These are phyloP conservation scores for Herminia tarsipennalis DNA, from an alignment of 2,888 invertebrate genomes.

Conservation along the genomic window DNA sequence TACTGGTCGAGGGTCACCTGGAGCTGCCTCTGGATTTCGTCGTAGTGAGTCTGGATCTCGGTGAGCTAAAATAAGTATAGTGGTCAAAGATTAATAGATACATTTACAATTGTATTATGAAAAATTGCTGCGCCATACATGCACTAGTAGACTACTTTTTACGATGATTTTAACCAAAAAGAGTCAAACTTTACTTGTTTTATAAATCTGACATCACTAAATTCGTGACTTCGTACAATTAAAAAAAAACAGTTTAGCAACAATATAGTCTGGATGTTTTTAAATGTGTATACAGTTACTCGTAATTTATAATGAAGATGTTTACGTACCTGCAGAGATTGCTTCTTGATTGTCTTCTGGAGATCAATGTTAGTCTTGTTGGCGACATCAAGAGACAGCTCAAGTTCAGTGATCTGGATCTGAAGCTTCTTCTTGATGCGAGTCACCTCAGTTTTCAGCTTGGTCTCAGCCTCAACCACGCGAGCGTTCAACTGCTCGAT, in stretches of 20 bases:
- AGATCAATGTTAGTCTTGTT: conserved; percentile 99
- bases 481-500: conserved; percentile 98
- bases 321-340: conserved; percentile 91
- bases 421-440: conserved; percentile 99
- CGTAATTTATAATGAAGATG: neutral
- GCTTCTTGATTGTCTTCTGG: conserved; percentile 99
- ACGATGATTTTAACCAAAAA: too few relatives aligned
- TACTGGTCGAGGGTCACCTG: conserved; percentile 98
- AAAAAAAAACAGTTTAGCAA: neutral
- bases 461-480: conserved; percentile 98
- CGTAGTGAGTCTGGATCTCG: conserved; percentile 97
- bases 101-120: too few relatives aligned
- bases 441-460: conserved; percentile 96
- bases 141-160: too few relatives aligned
- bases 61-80: too few relatives aligned
- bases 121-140: too few relatives aligned
- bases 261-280: neutral
- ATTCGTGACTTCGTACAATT: too few relatives aligned
- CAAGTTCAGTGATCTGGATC: conserved; percentile 98
- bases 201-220: too few relatives aligned
- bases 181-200: too few relatives aligned
- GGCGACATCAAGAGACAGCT: conserved; percentile 98
- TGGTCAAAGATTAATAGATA: too few relatives aligned
- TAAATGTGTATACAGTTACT: neutral
- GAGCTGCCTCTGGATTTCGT: conserved; percentile 97